Percentiles rank a stretch among this genome's conserved stretches.
phyloP scores from a whole-genome alignment of 2,113 vertebrate genomes.

The Eurypyga helias region DNA sequence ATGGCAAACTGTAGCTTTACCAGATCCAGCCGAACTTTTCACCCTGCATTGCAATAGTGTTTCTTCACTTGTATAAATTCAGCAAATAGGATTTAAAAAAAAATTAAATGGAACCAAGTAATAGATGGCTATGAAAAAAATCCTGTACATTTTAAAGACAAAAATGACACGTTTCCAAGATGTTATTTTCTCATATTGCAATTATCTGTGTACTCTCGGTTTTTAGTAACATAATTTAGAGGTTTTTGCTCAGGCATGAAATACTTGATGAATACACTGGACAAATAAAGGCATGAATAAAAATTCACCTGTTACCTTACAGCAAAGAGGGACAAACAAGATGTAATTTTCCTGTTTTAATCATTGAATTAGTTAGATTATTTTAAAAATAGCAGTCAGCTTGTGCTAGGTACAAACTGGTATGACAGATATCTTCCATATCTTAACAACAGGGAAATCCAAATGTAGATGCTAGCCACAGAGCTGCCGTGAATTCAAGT shows the following conservation, averaged over 20 bases:
- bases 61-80: neutral
- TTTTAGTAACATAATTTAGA: neutral
- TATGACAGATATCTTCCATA: neutral
- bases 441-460: neutral
- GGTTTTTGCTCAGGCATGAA: neutral
- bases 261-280: neutral
- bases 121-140: neutral
- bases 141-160: neutral
- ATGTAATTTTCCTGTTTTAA: neutral
- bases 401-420: neutral
- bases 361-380: neutral
- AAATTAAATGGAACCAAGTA: neutral
- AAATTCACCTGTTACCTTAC: neutral
- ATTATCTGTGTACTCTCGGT: neutral
- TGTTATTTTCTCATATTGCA: neutral
- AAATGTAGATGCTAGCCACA: neutral
- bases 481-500: neutral
- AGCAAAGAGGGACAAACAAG: neutral
- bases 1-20: neutral
- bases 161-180: neutral
- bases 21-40: neutral
- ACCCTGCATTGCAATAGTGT: neutral
- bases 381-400: neutral
- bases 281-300: neutral
- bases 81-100: neutral